Evolutionary conservation across 2,888 invertebrate genomes (phyloP).

Genomic region (Ramazzottius varieornatus): DNA sequence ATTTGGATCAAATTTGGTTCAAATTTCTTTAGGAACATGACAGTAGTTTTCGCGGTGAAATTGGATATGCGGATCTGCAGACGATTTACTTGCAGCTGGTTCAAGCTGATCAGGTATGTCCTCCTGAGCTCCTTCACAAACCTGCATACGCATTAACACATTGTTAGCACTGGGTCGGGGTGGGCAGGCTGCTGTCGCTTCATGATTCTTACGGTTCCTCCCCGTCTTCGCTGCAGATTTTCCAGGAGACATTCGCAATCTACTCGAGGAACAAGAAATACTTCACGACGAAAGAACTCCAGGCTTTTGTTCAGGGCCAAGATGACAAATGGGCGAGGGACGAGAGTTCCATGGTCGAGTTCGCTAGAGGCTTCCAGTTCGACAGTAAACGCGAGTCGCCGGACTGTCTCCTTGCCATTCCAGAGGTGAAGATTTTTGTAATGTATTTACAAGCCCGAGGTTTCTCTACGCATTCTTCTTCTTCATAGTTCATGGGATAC

Average conservation of each 20-base stretch:
- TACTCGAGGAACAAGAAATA: constrained; percentile 27
- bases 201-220: neutral
- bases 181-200: neutral
- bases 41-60: constrained; percentile 42
- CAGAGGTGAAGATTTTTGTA: neutral
- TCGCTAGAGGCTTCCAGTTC: neutral
- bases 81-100: constrained; percentile 54
- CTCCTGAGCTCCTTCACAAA: no score
- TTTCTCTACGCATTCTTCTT: neutral
- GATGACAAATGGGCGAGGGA: constrained; percentile 18
- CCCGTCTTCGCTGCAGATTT: neutral
- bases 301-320: constrained; percentile 28
- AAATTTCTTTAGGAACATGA: constrained; percentile 56
- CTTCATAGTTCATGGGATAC: constrained; percentile 50
- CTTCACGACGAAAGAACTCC: constrained; percentile 25
- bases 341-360: neutral
- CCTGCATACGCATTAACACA: no score
- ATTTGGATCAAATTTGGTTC: no score
- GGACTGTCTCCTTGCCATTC: neutral
- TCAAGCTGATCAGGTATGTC: constrained; percentile 45
- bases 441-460: neutral
- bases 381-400: neutral
- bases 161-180: no score
- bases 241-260: neutral
- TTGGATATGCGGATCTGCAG: constrained; percentile 69